Evolutionary conservation across 1,140 invertebrate genomes (phyloP).

Genomic region (Pogonognathellus flavescens): DNA sequence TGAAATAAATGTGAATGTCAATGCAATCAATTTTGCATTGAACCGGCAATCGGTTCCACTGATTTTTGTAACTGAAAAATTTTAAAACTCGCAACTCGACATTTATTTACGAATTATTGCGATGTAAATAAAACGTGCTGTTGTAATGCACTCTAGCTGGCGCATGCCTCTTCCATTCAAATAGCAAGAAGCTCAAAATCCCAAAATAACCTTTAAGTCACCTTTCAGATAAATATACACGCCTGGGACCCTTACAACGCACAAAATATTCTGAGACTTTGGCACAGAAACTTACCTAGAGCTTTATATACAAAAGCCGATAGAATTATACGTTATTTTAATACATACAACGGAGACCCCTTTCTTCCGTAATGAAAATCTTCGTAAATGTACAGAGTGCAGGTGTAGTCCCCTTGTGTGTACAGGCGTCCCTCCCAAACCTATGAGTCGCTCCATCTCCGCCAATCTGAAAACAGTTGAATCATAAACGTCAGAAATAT

Average conservation of each 20-base stretch:
- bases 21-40: no score
- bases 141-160: not conserved
- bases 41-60: no score
- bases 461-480: not conserved
- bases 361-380: not conserved
- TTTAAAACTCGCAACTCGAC: no score
- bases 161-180: not conserved
- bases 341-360: no score
- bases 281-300: no score
- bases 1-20: no score
- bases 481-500: not conserved
- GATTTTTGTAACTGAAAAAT: no score
- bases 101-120: no score
- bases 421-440: not conserved
- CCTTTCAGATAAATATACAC: not conserved
- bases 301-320: no score
- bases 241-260: not conserved
- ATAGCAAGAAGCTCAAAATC: not conserved
- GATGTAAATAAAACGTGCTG: slow-evolving; percentile 14
- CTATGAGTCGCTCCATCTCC: slow-evolving; percentile 11
- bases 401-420: slow-evolving; percentile 23
- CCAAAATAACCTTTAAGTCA: not conserved
- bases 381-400: not conserved
- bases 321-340: not conserved
- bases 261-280: not conserved